These are phyloP conservation scores for Pachypanchax playfairii DNA, from an alignment of 2,113 vertebrate species.

Conservation along the genomic window DNA sequence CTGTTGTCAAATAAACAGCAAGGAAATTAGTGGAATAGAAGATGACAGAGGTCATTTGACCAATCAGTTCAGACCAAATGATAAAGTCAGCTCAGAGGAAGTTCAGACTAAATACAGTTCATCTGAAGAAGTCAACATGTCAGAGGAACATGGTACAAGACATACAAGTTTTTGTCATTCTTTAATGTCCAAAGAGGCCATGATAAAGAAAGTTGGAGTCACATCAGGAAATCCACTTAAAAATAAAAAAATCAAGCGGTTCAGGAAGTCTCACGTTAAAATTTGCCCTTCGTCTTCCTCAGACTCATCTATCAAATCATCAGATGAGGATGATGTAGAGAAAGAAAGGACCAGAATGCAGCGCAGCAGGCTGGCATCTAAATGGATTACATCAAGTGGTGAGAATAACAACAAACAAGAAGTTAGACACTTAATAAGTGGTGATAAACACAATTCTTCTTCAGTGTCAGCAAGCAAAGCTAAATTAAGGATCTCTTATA, in stretches of 20 bases:
- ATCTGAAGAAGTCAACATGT: slow-evolving; percentile 6
- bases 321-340: slow-evolving; percentile 71
- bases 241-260: slow-evolving; percentile 63
- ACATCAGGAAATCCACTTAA: slow-evolving; percentile 9
- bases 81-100: background rate
- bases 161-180: slow-evolving; percentile 6
- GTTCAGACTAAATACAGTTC: slow-evolving; percentile 7
- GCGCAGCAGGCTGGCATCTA: slow-evolving; percentile 26
- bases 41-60: slow-evolving; percentile 5
- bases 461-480: background rate
- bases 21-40: slow-evolving; percentile 6
- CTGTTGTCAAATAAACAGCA: slow-evolving; percentile 2
- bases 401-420: slow-evolving; percentile 22
- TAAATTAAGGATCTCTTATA: slow-evolving; percentile 6
- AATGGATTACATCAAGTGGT: slow-evolving; percentile 35
- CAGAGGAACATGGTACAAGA: slow-evolving; percentile 13
- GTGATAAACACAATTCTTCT: background rate
- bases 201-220: slow-evolving; percentile 5
- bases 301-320: slow-evolving; percentile 73
- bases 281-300: slow-evolving; percentile 59
- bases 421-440: slow-evolving; percentile 5
- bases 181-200: slow-evolving; percentile 16
- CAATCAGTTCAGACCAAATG: background rate
- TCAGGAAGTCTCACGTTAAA: slow-evolving; percentile 66
- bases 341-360: slow-evolving; percentile 17